Evolutionary conservation across 2,113 vertebrate species (phyloP).

Genomic region (Pongo pygmaeus): DNA sequence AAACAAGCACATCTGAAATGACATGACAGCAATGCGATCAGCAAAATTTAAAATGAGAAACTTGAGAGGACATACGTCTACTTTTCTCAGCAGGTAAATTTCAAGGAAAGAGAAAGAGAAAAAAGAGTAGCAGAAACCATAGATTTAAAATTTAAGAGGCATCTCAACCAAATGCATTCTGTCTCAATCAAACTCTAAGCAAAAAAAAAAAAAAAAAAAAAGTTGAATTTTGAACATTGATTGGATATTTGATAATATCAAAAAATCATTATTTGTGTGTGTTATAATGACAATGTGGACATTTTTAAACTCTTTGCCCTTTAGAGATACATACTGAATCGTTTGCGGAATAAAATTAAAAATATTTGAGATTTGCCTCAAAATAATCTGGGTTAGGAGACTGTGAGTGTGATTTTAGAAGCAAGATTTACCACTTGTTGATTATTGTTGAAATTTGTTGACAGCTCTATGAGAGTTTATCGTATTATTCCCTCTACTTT

Average conservation of each 20-base stretch:
- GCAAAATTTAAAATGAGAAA: background rate
- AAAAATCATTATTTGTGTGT: background rate
- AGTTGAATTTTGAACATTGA: background rate
- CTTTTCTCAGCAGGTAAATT: background rate
- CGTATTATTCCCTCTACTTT: background rate
- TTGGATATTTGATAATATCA: background rate
- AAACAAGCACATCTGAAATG: background rate
- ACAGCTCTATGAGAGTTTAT: background rate
- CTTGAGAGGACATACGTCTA: background rate
- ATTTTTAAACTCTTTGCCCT: background rate
- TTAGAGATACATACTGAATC: background rate
- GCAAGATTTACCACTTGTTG: background rate
- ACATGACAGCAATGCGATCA: background rate
- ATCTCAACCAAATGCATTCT: background rate
- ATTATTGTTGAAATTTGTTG: background rate
- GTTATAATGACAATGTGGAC: background rate
- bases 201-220: conserved; percentile 10
- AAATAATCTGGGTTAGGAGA: background rate
- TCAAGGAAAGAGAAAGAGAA: background rate
- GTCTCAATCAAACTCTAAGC: background rate
- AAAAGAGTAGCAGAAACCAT: background rate
- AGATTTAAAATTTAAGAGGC: background rate
- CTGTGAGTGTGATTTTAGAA: background rate
- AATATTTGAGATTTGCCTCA: background rate
- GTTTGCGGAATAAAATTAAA: background rate